Evolutionary conservation across 2,888 invertebrate species (phyloP).

Genomic region (Drosophila robusta): DNA sequence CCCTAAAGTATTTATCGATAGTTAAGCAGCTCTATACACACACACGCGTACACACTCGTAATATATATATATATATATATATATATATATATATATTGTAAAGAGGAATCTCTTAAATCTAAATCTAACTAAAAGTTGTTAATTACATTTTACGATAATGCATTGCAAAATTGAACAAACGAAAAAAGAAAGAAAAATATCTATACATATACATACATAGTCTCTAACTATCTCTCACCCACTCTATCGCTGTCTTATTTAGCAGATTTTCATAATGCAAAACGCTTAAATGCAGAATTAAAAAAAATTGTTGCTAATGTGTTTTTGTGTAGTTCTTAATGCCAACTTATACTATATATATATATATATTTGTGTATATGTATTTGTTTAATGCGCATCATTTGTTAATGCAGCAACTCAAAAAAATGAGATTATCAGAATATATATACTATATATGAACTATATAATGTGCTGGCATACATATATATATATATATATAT

Average conservation of each 20-base stretch:
- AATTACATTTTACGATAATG: slow-evolving; percentile 36
- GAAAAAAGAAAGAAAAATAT: slow-evolving; percentile 5
- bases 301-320: slow-evolving; percentile 67
- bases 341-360: slow-evolving; percentile 31
- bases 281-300: slow-evolving; percentile 41
- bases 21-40: background rate
- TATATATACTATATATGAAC: slow-evolving; percentile 5
- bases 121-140: slow-evolving; percentile 38
- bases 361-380: slow-evolving; percentile 12
- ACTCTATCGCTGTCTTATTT: slow-evolving; percentile 32
- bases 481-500: slow-evolving; percentile 18
- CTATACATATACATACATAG: slow-evolving; percentile 35
- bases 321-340: slow-evolving; percentile 72
- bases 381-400: slow-evolving; percentile 5
- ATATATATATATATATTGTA: background rate
- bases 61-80: background rate
- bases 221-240: slow-evolving; percentile 3
- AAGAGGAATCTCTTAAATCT: slow-evolving; percentile 28
- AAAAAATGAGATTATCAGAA: slow-evolving; percentile 21
- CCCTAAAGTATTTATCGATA: background rate
- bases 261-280: slow-evolving; percentile 39
- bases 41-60: background rate
- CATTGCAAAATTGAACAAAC: slow-evolving; percentile 26
- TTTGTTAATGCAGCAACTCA: slow-evolving; percentile 42
- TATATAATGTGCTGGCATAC: slow-evolving; percentile 1